Percentiles rank a stretch among this genome's conserved stretches.
phyloP scores from a whole-genome alignment of 1,140 invertebrate species.

The Papilio dardanus region DNA sequence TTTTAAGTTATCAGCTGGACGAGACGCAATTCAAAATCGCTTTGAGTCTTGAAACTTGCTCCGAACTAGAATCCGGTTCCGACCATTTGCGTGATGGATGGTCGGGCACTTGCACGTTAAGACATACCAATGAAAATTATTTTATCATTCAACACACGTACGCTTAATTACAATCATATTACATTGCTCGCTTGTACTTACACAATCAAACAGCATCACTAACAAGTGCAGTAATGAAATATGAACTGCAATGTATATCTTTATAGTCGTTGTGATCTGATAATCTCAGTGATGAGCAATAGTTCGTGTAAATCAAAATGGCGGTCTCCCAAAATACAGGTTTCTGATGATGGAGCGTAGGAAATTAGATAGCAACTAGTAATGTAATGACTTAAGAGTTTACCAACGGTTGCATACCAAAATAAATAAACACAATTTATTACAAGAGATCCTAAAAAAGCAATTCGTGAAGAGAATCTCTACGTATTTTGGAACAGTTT shows the following conservation, averaged over 20 bases:
- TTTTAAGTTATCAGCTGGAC: slow-evolving; percentile 49
- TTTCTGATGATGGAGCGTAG: slow-evolving; percentile 64
- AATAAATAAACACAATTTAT: neutral
- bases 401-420: neutral
- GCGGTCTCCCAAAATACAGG: slow-evolving; percentile 74
- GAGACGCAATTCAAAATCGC: slow-evolving; percentile 58
- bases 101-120: slow-evolving; percentile 59
- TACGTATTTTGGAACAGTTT: neutral
- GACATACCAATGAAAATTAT: neutral
- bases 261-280: slow-evolving; percentile 37
- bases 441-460: neutral
- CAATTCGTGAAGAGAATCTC: neutral
- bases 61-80: slow-evolving; percentile 65
- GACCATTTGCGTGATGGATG: slow-evolving; percentile 76
- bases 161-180: slow-evolving; percentile 19
- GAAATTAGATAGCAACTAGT: slow-evolving; percentile 54
- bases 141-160: neutral
- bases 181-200: slow-evolving; percentile 18
- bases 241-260: slow-evolving; percentile 12
- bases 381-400: neutral
- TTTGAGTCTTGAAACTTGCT: slow-evolving; percentile 59
- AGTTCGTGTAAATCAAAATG: slow-evolving; percentile 72
- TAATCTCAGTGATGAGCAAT: slow-evolving; percentile 64
- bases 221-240: slow-evolving; percentile 34
- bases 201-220: neutral